A percentile compares a stretch with the other conserved stretches of the same genome.
Conservation (phyloP, 1,140 invertebrate genomes). For the Hycleus phaleratus region DNA sequence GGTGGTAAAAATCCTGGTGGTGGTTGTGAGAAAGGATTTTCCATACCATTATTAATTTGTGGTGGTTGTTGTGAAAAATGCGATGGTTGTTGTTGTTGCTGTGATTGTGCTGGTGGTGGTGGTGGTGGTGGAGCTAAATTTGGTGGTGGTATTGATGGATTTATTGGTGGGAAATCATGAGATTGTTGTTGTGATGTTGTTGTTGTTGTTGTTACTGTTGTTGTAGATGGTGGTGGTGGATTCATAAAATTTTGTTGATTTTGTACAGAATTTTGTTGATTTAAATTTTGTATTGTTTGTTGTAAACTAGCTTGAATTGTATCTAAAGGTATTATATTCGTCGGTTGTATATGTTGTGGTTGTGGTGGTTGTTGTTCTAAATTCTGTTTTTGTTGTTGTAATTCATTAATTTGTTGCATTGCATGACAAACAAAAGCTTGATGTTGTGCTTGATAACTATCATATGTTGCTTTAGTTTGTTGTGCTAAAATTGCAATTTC, state of each 20-base stretch:
- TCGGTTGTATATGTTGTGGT: conserved; percentile 18
- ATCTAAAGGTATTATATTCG: conserved; percentile 27
- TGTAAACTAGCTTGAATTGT: conserved; percentile 31
- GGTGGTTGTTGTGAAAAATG: neutral
- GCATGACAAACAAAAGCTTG: conserved; percentile 90
- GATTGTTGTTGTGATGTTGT: neutral
- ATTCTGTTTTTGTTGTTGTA: conserved; percentile 71
- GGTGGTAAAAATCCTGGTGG: conserved; percentile 50
- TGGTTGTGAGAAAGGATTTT: conserved; percentile 45
- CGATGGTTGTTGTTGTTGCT: conserved; percentile 22
- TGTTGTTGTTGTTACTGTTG: neutral
- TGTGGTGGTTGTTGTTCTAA: conserved; percentile 47
- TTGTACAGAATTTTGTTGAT: conserved; percentile 17
- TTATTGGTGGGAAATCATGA: conserved; percentile 10
- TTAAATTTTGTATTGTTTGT: conserved; percentile 31
- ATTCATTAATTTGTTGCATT: conserved; percentile 75
- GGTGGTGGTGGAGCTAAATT: conserved; percentile 22
- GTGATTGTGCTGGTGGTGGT: conserved; percentile 16
- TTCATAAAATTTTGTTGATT: conserved; percentile 13
- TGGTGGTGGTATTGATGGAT: conserved; percentile 15
- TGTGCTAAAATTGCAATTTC: conserved; percentile 55
- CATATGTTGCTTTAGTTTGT: conserved; percentile 41
- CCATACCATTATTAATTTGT: conserved; percentile 21
- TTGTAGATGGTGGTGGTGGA: conserved; percentile 4
- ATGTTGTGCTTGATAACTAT: conserved; percentile 83